Evolutionary conservation across 2,888 invertebrate species (phyloP).

Genomic region (Chironomus tentans): DNA sequence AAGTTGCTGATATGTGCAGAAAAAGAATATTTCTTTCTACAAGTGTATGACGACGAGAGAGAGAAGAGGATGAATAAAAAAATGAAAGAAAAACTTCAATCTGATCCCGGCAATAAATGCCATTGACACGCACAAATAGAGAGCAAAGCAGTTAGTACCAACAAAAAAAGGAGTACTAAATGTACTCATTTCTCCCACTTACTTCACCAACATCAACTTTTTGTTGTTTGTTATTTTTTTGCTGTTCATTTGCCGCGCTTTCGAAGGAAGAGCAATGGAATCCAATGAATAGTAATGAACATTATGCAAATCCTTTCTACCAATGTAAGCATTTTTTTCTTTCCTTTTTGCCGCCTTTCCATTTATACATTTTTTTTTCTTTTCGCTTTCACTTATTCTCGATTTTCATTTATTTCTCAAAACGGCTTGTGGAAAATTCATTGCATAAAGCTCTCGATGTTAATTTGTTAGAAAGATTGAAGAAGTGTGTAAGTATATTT

Average conservation of each 20-base stretch:
- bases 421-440: background rate
- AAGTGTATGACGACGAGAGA: background rate
- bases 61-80: background rate
- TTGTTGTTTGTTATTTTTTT: background rate
- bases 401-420: background rate
- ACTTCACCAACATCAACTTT: background rate
- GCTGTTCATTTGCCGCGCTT: background rate
- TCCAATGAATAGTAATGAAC: constrained; percentile 26
- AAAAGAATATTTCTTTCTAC: background rate
- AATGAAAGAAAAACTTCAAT: constrained; percentile 9
- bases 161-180: background rate
- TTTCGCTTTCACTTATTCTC: background rate
- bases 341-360: background rate
- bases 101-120: constrained; percentile 22
- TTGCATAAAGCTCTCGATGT: constrained; percentile 16
- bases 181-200: background rate
- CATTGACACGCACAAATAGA: constrained; percentile 22
- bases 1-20: constrained; percentile 23
- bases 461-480: constrained; percentile 21
- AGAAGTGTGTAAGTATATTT: background rate
- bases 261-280: constrained; percentile 10
- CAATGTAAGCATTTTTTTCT: constrained; percentile 5
- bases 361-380: background rate
- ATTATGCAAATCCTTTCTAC: constrained; percentile 26
- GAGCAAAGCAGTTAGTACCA: background rate